Percentiles rank a stretch among this genome's conserved stretches.
Evolutionary conservation across 2,113 vertebrate genomes (phyloP).

Genomic region (Acrocephalus arundinaceus): DNA sequence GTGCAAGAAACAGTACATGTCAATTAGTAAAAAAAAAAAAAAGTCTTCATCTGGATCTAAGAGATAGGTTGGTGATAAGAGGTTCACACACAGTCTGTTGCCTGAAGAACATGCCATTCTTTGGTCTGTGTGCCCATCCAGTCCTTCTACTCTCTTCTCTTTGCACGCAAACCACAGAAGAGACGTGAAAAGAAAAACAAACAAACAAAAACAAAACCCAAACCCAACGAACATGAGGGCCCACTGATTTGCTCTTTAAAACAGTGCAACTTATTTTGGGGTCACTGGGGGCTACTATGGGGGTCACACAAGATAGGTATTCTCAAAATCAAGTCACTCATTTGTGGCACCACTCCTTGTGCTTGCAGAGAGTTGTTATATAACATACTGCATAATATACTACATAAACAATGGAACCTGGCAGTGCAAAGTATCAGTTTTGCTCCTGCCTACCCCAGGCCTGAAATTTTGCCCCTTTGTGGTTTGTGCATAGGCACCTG

Average conservation of each 20-base stretch:
- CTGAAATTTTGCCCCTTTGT: not conserved
- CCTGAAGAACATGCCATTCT: not conserved
- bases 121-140: not conserved
- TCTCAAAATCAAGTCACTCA: not conserved
- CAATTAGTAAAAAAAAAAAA: accelerated
- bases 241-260: not conserved
- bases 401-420: not conserved
- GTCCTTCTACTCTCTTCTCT: not conserved
- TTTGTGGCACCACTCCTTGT: not conserved
- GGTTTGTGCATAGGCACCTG: not conserved
- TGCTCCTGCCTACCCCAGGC: not conserved
- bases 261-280: not conserved
- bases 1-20: not conserved
- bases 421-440: not conserved
- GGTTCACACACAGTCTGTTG: not conserved
- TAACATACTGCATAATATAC: not conserved
- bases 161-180: not conserved
- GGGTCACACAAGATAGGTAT: not conserved
- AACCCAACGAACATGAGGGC: not conserved
- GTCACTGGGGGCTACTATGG: accelerated
- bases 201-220: not conserved
- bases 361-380: not conserved
- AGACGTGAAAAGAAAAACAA: not conserved
- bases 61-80: not conserved
- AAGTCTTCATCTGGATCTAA: not conserved